These are phyloP conservation scores for Bombyx mori DNA, from an alignment of 1,140 invertebrate species.

Conservation along the genomic window DNA sequence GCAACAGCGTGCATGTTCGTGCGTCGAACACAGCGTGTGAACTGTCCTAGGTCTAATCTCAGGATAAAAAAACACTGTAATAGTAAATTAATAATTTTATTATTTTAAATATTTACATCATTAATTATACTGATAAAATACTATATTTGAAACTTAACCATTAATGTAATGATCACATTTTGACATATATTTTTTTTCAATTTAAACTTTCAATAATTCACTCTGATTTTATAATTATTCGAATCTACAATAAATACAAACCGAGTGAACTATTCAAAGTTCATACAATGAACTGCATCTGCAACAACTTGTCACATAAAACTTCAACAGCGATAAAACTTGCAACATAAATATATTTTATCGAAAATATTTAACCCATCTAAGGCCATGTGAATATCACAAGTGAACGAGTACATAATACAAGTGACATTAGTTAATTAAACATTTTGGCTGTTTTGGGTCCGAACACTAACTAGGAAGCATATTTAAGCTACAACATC, in stretches of 20 bases:
- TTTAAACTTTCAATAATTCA: constrained; percentile 3
- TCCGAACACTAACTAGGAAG: too few species aligned
- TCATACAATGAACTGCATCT: not conserved
- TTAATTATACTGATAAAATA: constrained; percentile 51
- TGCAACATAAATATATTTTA: constrained; percentile 30
- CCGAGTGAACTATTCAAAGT: not conserved
- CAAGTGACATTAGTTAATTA: too few species aligned
- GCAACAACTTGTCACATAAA: constrained; percentile 1
- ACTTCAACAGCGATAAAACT: constrained; percentile 40
- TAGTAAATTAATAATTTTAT: constrained; percentile 70
- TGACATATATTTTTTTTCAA: constrained; percentile 5
- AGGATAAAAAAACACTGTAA: constrained; percentile 14
- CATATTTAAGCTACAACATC: too few species aligned
- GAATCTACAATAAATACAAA: not conserved
- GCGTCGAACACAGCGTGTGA: too few species aligned
- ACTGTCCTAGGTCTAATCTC: too few species aligned
- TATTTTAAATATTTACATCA: constrained; percentile 64
- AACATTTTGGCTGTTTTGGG: too few species aligned
- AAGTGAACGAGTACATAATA: constrained; percentile 6
- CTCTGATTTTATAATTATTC: too few species aligned
- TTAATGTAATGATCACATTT: constrained; percentile 55
- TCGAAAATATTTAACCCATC: constrained; percentile 40
- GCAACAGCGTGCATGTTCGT: too few species aligned
- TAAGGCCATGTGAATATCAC: constrained; percentile 33
- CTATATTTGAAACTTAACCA: constrained; percentile 64